Evolutionary conservation across 2,113 vertebrate genomes (phyloP).

Genomic region (Grallaria varia): DNA sequence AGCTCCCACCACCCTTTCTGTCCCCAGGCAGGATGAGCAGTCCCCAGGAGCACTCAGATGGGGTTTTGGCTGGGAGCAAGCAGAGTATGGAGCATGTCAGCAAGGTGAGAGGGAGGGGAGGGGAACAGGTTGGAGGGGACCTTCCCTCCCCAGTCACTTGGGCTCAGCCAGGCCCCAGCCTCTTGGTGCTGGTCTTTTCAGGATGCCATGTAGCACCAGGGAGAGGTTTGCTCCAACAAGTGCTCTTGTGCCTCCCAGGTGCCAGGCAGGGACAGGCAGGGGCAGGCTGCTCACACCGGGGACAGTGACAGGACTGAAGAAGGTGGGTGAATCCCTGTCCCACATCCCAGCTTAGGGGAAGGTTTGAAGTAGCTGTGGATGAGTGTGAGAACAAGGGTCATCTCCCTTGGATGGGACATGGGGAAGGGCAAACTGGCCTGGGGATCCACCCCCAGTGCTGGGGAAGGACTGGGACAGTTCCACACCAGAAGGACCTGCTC

Average conservation of each 20-base stretch:
- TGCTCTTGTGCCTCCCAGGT: neutral
- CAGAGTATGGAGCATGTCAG: neutral
- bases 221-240: neutral
- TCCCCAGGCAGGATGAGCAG: slow-evolving; percentile 19
- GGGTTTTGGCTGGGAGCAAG: neutral
- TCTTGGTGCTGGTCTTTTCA: neutral
- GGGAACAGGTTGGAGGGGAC: fast-evolving
- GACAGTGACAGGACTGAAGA: slow-evolving; percentile 69
- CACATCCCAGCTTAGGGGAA: neutral
- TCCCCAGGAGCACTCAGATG: neutral
- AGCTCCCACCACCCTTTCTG: neutral
- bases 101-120: neutral
- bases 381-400: fast-evolving
- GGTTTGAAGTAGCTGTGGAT: neutral
- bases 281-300: neutral
- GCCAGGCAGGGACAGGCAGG: neutral
- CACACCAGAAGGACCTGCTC: neutral
- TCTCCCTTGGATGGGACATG: neutral
- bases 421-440: neutral
- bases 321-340: slow-evolving; percentile 69
- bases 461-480: neutral
- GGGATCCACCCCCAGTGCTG: neutral
- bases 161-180: neutral
- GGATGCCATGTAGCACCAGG: neutral
- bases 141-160: neutral